Base-by-base conservation (phyloP, 2,797 vertebrate species). In the Clangula hyemalis region DNA sequence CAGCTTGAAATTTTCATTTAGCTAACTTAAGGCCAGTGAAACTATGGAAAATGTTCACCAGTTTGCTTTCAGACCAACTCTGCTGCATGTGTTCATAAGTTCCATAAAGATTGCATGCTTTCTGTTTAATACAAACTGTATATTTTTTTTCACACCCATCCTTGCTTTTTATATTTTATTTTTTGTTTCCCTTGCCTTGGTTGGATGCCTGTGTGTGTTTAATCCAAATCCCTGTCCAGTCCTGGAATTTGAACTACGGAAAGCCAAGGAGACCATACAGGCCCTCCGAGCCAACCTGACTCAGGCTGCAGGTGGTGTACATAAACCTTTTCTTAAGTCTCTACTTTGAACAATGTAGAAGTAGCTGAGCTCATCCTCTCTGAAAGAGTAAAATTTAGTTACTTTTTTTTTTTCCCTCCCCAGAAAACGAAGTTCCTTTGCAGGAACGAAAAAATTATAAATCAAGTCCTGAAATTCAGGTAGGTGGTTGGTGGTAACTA, bases 221-320 rank as follows among this genome's bases (percentile, higher is more conserved):
- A 98, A 98, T 98, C 98, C 99, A 99, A 98, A 98, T 99, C 98
- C 98, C 98, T 99, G 99, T 99, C 99, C 99, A 99, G 99, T 99
- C 98, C 99, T 99, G 99, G 99, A 99, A 98, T 99, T 99, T 99
- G 99, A 99, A 98, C 99, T 99, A 97, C 99, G 99, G 99, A 99
- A 99, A 99, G 99, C 99, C 99, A 99, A 99, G 99, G 99, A 99
- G 98, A 99, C 99, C 99, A 99, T 99, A 99, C 99, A 99, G 99
- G 99, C 99, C 98, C 99, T 99, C 97, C 99, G 99, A 98, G 99
- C 99, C 99, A 99, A 99, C 99, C 99, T 99, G 98, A 99, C 99
- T 99, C 98, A 99, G 99, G 99, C 99, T 99, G 99, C 99, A 99
- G 99, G 99, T 99, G 99, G 98, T 98, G 99, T 99, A 99, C 99